A percentile compares a stretch with the other conserved stretches of the same genome.
Conservation (phyloP, 1,140 invertebrate genomes). For the Linepithema humile region DNA sequence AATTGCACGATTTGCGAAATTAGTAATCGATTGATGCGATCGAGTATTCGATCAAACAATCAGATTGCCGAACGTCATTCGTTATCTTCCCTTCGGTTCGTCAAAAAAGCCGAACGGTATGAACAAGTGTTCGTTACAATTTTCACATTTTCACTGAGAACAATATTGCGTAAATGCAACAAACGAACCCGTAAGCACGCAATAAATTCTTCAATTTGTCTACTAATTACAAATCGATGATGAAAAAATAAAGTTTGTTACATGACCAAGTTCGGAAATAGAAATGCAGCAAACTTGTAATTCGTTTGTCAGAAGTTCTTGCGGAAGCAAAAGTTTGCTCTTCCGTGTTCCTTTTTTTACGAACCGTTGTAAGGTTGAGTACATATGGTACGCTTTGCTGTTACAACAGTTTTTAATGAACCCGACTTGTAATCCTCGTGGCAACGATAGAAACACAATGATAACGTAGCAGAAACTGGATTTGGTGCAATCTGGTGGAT, state of each 20-base stretch:
- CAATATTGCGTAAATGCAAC: constrained; percentile 29
- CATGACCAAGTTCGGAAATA: not conserved
- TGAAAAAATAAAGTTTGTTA: constrained; percentile 23
- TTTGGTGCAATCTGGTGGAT: not conserved
- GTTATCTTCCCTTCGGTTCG: constrained; percentile 8
- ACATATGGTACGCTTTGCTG: constrained; percentile 3
- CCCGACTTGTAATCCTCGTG: constrained; percentile 46
- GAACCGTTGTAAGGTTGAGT: constrained; percentile 42
- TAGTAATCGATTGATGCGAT: constrained; percentile 30
- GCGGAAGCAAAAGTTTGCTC: constrained; percentile 15
- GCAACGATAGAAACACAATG: constrained; percentile 39
- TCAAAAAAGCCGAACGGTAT: not conserved
- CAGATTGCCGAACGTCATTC: not conserved
- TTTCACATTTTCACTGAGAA: not conserved
- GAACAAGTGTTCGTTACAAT: not conserved
- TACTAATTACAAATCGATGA: constrained; percentile 13
- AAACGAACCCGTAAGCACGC: not conserved
- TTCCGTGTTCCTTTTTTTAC: not conserved
- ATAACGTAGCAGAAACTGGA: constrained; percentile 26
- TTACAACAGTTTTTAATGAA: constrained; percentile 66
- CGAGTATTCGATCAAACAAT: not conserved
- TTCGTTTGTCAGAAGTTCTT: constrained; percentile 25
- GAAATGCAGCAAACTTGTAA: constrained; percentile 6
- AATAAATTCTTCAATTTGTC: not conserved
- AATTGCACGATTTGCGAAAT: constrained; percentile 6